Conservation (phyloP, 2,797 vertebrate genomes). For the Lophotriccus pileatus region DNA sequence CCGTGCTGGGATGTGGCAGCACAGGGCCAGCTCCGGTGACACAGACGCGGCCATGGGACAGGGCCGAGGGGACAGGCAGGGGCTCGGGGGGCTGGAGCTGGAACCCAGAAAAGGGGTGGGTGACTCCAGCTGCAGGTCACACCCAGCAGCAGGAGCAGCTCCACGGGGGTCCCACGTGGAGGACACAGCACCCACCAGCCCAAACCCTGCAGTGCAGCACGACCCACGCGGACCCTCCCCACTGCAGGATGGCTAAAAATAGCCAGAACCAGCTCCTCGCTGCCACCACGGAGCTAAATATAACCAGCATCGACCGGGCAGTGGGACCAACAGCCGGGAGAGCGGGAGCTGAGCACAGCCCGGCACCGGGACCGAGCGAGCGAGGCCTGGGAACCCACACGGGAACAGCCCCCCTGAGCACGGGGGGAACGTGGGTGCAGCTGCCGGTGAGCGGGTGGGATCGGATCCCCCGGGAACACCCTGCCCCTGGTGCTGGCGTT, state of each 20-base stretch:
- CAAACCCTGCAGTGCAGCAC: constrained; percentile 38
- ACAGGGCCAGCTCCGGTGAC: accelerated
- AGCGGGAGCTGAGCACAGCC: neutral
- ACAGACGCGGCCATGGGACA: too few relatives aligned
- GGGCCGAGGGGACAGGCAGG: neutral
- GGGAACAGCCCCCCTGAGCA: neutral
- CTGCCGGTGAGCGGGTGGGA: neutral
- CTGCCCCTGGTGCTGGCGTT: neutral
- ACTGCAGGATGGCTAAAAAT: constrained; percentile 3
- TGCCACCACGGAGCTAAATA: constrained; percentile 28
- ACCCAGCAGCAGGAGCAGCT: accelerated
- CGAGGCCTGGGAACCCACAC: neutral
- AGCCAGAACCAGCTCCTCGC: neutral
- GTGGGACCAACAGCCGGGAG: neutral
- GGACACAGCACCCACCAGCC: neutral
- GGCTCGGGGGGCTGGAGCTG: neutral
- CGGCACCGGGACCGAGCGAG: neutral
- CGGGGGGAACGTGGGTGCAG: accelerated
- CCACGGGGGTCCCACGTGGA: accelerated
- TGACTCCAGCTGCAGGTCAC: accelerated
- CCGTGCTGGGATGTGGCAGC: neutral
- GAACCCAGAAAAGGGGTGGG: accelerated
- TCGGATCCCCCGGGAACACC: neutral
- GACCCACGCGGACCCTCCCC: neutral
- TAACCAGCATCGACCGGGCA: constrained; percentile 10